Evolutionary conservation across 2,113 vertebrate genomes (phyloP).

Genomic region (Dinomys branickii): DNA sequence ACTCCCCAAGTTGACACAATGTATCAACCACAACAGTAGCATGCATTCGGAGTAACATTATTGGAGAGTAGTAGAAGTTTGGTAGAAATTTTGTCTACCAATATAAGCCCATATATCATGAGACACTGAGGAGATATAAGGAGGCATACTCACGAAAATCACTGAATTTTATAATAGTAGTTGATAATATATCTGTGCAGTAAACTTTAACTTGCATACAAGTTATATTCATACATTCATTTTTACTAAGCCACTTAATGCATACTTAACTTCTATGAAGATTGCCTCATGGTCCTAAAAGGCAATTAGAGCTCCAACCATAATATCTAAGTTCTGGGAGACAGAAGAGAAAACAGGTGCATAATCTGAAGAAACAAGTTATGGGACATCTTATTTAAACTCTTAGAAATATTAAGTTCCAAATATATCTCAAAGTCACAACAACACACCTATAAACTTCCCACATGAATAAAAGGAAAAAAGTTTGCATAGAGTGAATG

Average conservation of each 20-base stretch:
- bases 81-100: not conserved
- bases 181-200: not conserved
- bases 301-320: not conserved
- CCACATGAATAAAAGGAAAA: not conserved
- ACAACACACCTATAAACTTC: not conserved
- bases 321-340: not conserved
- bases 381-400: not conserved
- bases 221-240: not conserved
- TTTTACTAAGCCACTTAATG: not conserved
- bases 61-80: not conserved
- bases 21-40: too few relatives aligned
- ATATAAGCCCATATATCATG: not conserved
- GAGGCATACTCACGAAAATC: not conserved
- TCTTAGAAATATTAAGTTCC: not conserved
- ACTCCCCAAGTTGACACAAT: too few relatives aligned
- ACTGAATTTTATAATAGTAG: not conserved
- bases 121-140: not conserved
- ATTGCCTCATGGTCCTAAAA: not conserved
- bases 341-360: not conserved
- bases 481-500: not conserved
- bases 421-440: not conserved
- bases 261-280: not conserved
- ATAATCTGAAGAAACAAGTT: not conserved
- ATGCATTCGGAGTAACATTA: not conserved
- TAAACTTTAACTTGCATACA: not conserved